Percentiles rank a stretch among this genome's conserved stretches.
phyloP scores from a whole-genome alignment of 2,797 vertebrate genomes.

The Xiphophorus birchmanni region DNA sequence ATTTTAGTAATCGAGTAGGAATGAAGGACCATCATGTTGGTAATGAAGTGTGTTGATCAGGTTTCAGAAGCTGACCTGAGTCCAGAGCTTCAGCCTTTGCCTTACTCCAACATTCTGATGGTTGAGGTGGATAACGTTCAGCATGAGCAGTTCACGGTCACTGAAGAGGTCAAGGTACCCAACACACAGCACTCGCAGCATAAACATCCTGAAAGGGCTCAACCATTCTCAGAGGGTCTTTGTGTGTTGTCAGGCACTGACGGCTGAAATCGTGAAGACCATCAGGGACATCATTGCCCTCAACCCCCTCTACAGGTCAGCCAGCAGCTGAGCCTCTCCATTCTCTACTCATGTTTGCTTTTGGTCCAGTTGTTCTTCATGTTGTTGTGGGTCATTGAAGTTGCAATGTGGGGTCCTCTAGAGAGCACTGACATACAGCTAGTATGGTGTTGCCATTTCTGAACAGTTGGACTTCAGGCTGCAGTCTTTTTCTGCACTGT shows the following conservation, averaged over 20 bases:
- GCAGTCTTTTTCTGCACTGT: background rate
- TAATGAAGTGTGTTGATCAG: slow-evolving; percentile 33
- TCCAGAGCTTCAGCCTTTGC: slow-evolving; percentile 71
- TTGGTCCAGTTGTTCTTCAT: background rate
- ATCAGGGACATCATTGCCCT: slow-evolving; percentile 98
- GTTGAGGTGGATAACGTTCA: slow-evolving; percentile 94
- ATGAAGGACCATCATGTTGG: background rate
- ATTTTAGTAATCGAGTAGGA: too few species aligned
- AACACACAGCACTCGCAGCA: background rate
- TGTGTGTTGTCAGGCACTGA: slow-evolving; percentile 83
- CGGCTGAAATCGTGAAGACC: slow-evolving; percentile 98
- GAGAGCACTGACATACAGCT: background rate
- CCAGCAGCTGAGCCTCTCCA: background rate
- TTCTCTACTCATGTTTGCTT: background rate
- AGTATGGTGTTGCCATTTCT: background rate
- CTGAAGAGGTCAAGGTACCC: slow-evolving; percentile 93
- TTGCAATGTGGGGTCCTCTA: background rate
- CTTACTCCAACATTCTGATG: slow-evolving; percentile 88
- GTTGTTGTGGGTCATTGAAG: background rate
- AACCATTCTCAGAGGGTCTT: background rate
- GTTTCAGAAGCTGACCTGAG: slow-evolving; percentile 71
- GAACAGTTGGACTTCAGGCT: background rate
- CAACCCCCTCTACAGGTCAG: slow-evolving; percentile 93
- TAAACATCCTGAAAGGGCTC: background rate
- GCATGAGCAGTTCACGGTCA: slow-evolving; percentile 95